Evolutionary conservation across 2,797 vertebrate genomes (phyloP), one percentile per base, ranked within the genome.

Genomic region (Sebastes trivittatus): DNA sequence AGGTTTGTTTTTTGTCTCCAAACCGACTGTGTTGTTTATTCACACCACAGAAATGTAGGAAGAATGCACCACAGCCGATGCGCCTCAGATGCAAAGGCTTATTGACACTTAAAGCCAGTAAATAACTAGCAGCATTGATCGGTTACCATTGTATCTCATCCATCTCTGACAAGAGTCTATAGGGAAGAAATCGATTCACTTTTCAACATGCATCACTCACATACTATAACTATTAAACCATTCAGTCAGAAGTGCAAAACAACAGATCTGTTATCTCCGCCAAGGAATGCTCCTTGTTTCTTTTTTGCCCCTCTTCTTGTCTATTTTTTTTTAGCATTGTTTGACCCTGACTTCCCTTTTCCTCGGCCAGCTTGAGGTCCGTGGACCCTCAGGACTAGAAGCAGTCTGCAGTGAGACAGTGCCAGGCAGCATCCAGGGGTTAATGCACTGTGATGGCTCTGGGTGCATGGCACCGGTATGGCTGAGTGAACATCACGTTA

Each of bases 401-500:
- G 75, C 84, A 83, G 80, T 83, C 55, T 85, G 82, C 59, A 74
- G 78, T 64, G 73, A 88, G 83, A 88, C 75, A 76, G 75, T 78
- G 83, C 77, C 84, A 85, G 85, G 82, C 79, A 58, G 82, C 54
- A 81, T 88, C 79, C 82, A 81, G 87, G 85, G 89, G 86, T 91
- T 94, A 89, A 92, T 91, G 78, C 83, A 78, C 83, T 87, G 83
- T 77, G 86, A 90, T 91, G 85, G 82, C 85, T 90, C 76, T 77
- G 76, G 84, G 87, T 86, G 78, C 86, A 87, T 80, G 72, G 84
- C 84, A 82, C 81, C 38, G 22, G 72, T 55, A 88, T 66, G 90
- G 89, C 83, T 92, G 88, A 90, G 72, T 88, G 90, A 91, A 93
- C 89, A 90, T 90, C 81, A 84, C 34, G 81, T 87, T 86, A 80